Evolutionary conservation across 2,797 vertebrate species (phyloP), one percentile per base, ranked within the genome.

Genomic region (Avahi laniger): DNA sequence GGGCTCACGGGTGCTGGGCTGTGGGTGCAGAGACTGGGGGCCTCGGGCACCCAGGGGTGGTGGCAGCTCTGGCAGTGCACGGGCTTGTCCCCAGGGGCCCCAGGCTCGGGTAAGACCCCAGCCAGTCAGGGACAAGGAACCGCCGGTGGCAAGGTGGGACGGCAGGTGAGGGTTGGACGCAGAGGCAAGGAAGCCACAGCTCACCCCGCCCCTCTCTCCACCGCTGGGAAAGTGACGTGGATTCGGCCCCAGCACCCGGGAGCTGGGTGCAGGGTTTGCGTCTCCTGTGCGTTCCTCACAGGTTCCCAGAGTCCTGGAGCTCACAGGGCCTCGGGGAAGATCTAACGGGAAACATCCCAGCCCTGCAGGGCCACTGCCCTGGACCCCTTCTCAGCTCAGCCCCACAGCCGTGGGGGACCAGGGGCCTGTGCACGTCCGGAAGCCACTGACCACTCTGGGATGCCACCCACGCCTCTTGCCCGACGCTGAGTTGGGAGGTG

Each of bases 101-200:
- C 38, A 26, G 38, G 57, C 24, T 8, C 8, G 26, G 11, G 57
- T 0, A 9, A 10, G 57, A 59, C 38, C 24, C 38, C 38, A 26
- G 24, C 24, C 35, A 24, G 38, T 3, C 41, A 41, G 38, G 13
- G 38, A 43, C 38, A 7, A 46, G 2, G 26, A 73, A 46, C 14
- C 14, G 35, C 1, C 0, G 35, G 20, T 28, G 41, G 14, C 30
- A 4, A 46, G 41, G 41, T 24, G 0, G 8, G 26, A 14, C 14
- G 1, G 41, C 7, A 8, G 41, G 26, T 30, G 70, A 30, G 26
- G 67, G 57, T 59, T 9, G 15, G 3, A 6, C 28, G 1, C 70
- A 9, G 12, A 15, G 6, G 41, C 26, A 18, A 3, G 26, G 57
- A 59, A 38, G 41, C 28, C 26, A 26, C 65, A 69, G 33, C 7